phyloP scores from a whole-genome alignment of 2,113 vertebrate species.

The Megaceryle maxima region DNA sequence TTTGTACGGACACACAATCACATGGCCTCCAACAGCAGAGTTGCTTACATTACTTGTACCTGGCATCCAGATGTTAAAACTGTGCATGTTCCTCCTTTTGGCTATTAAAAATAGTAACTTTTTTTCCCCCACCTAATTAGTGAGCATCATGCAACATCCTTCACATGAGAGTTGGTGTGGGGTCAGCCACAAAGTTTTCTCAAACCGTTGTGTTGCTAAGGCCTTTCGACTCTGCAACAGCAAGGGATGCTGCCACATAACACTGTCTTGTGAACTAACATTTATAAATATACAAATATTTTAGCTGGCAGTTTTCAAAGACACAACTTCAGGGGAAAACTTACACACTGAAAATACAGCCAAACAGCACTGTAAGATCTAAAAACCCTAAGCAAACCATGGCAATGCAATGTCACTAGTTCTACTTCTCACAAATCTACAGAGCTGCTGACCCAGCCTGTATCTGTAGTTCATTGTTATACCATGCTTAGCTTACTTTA shows the following conservation, averaged over 20 bases:
- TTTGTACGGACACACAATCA: background rate
- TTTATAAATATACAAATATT: background rate
- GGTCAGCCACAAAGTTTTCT: background rate
- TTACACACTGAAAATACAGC: background rate
- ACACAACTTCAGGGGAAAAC: background rate
- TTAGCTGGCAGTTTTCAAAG: slow-evolving; percentile 1
- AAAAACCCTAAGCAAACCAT: background rate
- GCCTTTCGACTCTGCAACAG: background rate
- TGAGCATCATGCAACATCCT: background rate
- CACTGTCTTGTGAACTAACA: background rate
- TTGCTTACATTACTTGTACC: background rate
- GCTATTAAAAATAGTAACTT: background rate
- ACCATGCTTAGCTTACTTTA: background rate
- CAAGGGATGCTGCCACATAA: background rate
- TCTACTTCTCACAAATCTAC: background rate
- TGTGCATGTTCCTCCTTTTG: background rate
- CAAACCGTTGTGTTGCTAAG: background rate
- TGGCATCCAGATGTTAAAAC: background rate
- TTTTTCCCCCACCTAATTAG: background rate
- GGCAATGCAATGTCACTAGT: background rate
- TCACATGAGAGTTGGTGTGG: background rate
- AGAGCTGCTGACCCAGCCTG: background rate
- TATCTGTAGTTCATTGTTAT: background rate
- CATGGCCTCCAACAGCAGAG: background rate
- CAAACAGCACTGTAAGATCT: background rate